Conservation (phyloP, 2,113 vertebrate genomes). For the Myotis brandtii region DNA sequence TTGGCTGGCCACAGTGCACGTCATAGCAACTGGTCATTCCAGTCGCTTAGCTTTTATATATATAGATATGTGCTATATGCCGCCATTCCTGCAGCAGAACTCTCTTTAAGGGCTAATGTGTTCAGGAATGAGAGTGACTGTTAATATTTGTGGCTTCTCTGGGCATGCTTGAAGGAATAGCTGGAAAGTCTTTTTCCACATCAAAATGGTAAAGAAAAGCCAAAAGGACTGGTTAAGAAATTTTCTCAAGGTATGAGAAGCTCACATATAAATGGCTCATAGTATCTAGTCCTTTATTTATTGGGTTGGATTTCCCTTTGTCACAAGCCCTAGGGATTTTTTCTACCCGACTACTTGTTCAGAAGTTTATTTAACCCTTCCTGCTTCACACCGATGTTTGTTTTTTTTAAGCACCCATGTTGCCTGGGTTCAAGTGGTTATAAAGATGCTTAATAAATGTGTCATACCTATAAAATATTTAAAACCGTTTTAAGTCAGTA, state of each 20-base stretch:
- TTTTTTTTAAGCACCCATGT: not conserved
- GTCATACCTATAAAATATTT: not conserved
- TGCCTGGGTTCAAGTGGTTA: not conserved
- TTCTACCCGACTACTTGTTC: not conserved
- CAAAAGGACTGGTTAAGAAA: not conserved
- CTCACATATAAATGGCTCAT: not conserved
- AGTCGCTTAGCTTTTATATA: no score
- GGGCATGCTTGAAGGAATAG: not conserved
- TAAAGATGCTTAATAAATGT: slow-evolving; percentile 21
- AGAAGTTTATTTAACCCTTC: not conserved
- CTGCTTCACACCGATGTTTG: not conserved
- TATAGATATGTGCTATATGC: not conserved
- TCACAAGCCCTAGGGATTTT: not conserved
- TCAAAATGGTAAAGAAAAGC: not conserved
- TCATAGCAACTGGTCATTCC: no score
- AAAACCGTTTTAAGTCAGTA: slow-evolving; percentile 11
- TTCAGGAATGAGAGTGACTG: not conserved
- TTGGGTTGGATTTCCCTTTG: not conserved
- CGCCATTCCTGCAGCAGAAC: not conserved
- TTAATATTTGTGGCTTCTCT: not conserved
- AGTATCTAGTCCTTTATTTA: not conserved
- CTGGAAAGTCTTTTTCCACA: not conserved
- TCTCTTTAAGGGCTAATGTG: not conserved
- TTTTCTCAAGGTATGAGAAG: not conserved
- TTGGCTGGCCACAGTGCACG: no score